These are phyloP conservation scores for Phalera bucephala DNA, from an alignment of 2,888 invertebrate genomes.

Conservation along the genomic window DNA sequence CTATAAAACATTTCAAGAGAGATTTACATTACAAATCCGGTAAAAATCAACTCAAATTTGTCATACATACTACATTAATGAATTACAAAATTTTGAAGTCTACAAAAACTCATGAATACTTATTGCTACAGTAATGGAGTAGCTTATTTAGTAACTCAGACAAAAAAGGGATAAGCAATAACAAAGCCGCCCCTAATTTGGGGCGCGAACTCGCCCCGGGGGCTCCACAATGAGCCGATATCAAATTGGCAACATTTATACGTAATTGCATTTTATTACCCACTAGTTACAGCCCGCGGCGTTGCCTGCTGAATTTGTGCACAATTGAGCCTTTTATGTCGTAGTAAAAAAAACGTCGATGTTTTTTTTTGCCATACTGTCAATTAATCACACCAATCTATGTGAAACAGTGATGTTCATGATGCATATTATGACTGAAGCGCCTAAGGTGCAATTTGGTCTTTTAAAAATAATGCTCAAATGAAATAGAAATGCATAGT, in stretches of 20 bases:
- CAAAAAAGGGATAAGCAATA: slow-evolving; percentile 23
- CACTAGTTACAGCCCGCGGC: slow-evolving; percentile 34
- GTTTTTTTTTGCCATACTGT: no score
- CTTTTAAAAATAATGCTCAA: no score
- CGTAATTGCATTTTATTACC: slow-evolving; percentile 54
- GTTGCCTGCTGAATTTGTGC: background rate
- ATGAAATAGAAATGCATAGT: no score
- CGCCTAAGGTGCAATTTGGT: no score
- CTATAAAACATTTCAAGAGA: no score
- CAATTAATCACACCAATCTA: no score
- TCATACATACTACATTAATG: no score
- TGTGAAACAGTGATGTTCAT: no score
- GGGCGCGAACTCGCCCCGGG: slow-evolving; percentile 42
- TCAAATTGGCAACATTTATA: slow-evolving; percentile 63
- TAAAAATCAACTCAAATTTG: no score
- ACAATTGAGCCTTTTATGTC: slow-evolving; percentile 25
- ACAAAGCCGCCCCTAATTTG: slow-evolving; percentile 24
- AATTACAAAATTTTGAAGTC: no score
- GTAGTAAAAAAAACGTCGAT: slow-evolving; percentile 9
- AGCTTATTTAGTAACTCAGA: slow-evolving; percentile 17
- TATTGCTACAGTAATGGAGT: slow-evolving; percentile 21
- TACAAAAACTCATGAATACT: slow-evolving; percentile 5
- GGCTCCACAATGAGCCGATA: slow-evolving; percentile 51
- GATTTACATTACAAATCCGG: no score
- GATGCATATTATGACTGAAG: no score